Base-by-base conservation (phyloP, 2,113 vertebrate genomes). In the Tupaia chinensis region DNA sequence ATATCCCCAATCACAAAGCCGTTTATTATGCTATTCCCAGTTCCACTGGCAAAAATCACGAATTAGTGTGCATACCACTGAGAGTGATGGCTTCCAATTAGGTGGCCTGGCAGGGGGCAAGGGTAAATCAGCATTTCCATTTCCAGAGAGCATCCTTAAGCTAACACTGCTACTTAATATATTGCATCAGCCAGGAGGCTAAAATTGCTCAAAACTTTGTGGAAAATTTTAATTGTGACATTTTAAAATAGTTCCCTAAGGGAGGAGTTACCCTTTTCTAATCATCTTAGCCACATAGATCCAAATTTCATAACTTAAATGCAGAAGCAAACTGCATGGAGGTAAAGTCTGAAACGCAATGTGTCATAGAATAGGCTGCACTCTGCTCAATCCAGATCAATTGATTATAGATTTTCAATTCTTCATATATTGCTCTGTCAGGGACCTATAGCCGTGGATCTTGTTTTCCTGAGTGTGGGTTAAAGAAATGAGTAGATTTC, bases 51-150 rank as follows among this genome's bases (percentile, higher is more conserved):
- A 96, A 92, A 96, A 96, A 87, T 77, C 91, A 88, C 1, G 15
- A 58, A 92, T 91, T 89, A 92, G 13, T 63, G 2, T 63, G 34
- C 74, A 94, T 94, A 91, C 93, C 89, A 93, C 32, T 90, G 95
- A 95, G 96, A 88, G 6, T 0, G 27, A n/a, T 93, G 65, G 68
- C 74, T 95, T 97, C 95, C 96, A 98, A 98, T 98, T 98, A 97
- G 80, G 27, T 78, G 68, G 74, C 96, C 9, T 89, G 82, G 54
- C 54, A 86, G 89, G 70, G 81, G 70, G 76, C 12, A 68, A 86
- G 44, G 79, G 93, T 44, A 95, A 94, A 97, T 95, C 93, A 93
- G 16, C 44, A 97, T 97, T 98, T 95, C 77, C 87, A 92, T 96
- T 97, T 95, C 96, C 96, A 94, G 76, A 97, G 79, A 95, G 72